A percentile compares a stretch with the other conserved stretches of the same genome.
phyloP scores from a whole-genome alignment of 2,797 vertebrate genomes.

The Podarcis siculus region DNA sequence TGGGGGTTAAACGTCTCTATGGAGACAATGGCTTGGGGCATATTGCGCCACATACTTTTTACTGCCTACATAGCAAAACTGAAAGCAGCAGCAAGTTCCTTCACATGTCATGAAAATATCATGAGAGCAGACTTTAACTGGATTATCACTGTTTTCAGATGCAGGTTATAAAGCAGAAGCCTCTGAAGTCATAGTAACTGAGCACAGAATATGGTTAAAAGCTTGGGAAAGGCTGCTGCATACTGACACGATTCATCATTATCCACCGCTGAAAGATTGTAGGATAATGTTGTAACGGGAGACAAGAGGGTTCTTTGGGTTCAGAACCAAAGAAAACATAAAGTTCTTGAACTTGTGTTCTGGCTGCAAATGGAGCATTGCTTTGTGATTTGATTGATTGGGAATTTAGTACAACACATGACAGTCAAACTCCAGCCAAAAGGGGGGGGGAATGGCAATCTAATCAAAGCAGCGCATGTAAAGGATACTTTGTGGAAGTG shows the following conservation, averaged over 20 bases:
- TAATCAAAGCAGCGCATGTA: not conserved
- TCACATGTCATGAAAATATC: not conserved
- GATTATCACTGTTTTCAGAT: not conserved
- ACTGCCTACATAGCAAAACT: constrained; percentile 19
- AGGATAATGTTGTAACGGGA: not conserved
- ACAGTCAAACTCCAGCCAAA: not conserved
- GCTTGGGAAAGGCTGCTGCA: not conserved
- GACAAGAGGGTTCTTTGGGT: not conserved
- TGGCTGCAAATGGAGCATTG: not conserved
- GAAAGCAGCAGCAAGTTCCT: not conserved
- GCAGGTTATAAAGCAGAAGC: not conserved
- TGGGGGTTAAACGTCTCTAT: constrained; percentile 23
- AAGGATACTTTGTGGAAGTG: not conserved
- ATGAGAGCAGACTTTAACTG: constrained; percentile 13
- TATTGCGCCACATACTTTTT: not conserved
- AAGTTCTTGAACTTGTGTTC: not conserved
- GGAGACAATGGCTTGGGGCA: not conserved
- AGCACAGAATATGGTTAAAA: not conserved
- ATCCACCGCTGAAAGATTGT: not conserved
- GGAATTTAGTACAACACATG: not conserved
- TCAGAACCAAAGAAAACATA: not conserved
- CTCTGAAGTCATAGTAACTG: not conserved
- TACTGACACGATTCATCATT: not conserved
- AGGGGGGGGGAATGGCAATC: not conserved
- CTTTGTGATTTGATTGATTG: not conserved